Conservation (phyloP, 2,113 vertebrate species). For the Morone saxatilis region DNA sequence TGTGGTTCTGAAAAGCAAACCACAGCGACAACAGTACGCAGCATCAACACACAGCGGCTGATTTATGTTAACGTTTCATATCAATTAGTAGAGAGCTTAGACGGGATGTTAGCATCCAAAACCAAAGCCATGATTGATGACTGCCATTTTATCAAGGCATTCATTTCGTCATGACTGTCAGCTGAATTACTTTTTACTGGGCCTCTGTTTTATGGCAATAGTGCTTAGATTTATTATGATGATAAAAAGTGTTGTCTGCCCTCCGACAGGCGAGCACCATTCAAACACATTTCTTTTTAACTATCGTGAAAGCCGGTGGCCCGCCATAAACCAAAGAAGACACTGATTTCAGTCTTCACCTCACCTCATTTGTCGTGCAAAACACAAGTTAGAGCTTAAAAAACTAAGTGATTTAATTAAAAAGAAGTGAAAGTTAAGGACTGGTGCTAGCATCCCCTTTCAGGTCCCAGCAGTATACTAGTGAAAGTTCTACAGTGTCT, state of each 20-base stretch:
- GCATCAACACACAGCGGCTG: slow-evolving; percentile 47
- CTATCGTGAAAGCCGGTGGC: slow-evolving; percentile 20
- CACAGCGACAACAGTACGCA: slow-evolving; percentile 36
- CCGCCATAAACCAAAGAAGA: slow-evolving; percentile 52
- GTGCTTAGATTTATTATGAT: slow-evolving; percentile 76
- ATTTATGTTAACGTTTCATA: slow-evolving; percentile 73
- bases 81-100: slow-evolving; percentile 71
- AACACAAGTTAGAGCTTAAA: slow-evolving; percentile 14
- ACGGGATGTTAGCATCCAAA: slow-evolving; percentile 54
- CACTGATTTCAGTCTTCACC: slow-evolving; percentile 11
- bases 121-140: slow-evolving; percentile 75
- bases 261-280: slow-evolving; percentile 42
- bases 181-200: slow-evolving; percentile 71
- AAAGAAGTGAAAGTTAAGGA: slow-evolving; percentile 5
- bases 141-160: slow-evolving; percentile 73
- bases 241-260: slow-evolving; percentile 72
- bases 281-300: slow-evolving; percentile 53
- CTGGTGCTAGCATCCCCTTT: not conserved
- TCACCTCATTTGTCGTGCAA: slow-evolving; percentile 27
- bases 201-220: slow-evolving; percentile 63
- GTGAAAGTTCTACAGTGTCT: slow-evolving; percentile 59
- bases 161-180: slow-evolving; percentile 77
- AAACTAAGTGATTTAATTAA: slow-evolving; percentile 5
- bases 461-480: slow-evolving; percentile 21
- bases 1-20: slow-evolving; percentile 40